Base-by-base conservation (phyloP, 2,113 vertebrate species). In the Otolemur garnettii region DNA sequence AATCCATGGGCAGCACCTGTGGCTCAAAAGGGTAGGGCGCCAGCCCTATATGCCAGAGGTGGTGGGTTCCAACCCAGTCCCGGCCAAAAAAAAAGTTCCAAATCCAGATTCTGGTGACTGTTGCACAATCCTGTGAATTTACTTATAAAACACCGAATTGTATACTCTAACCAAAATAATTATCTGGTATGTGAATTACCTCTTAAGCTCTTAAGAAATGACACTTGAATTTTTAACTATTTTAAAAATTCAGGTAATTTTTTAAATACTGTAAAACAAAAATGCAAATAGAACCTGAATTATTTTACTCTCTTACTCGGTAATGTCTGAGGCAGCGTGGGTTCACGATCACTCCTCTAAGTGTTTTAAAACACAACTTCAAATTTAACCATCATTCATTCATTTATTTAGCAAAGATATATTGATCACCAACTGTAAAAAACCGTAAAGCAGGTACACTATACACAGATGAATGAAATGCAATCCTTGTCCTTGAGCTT, bases 301-400 rank as follows among this genome's bases (percentile, higher is more conserved):
- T 21, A 86, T 74, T 80, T 94, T 45, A 86, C 35, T 79, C 24
- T 72, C 17, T 75, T 45, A 86, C 35, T 74, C 24, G 72, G 12
- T 75, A 13, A 24, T 45, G 19, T 33, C 26, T 64, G 45, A 50
- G 45, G 6, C n/a, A 69, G 18, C 13, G 50, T 50, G 45, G 33
- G 50, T 22, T 86, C 19, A 9, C 0, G 7, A 30, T 69, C 24
- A 91, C 42, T 71, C 19, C 77, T 10, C 35, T 15, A 86, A 86
- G 7, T 75, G 38, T 86, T 83, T 93, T 85, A 87, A 68, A 94
- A 81, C 21, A 75, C 22, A 64, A 64, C 24, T 71, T 80, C 38
- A 78, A 55, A 60, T 71, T 59, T 96, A 72, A 72, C 26, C 5
- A 11, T 38, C 33, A 3, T 77, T 81, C 81, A 71, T 17, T 79